Evolutionary conservation across 1,140 invertebrate species (phyloP).

Genomic region (Megalonaias nervosa): DNA sequence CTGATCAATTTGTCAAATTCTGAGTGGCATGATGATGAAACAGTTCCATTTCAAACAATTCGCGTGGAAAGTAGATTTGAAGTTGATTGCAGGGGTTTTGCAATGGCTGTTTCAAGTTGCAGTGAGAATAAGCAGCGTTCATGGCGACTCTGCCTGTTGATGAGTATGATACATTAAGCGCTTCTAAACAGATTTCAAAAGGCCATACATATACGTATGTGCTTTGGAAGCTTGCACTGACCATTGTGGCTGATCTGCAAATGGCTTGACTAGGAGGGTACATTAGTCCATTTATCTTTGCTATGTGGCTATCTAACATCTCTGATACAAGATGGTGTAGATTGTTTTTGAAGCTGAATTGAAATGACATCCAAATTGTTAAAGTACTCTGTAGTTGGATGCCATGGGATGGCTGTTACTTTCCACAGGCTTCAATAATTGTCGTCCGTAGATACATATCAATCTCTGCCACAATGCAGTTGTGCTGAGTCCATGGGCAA

Average conservation of each 20-base stretch:
- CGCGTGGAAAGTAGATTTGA: constrained; percentile 15
- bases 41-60: constrained; percentile 27
- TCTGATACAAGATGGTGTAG: background rate
- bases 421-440: background rate
- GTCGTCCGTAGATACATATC: background rate
- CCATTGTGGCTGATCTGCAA: constrained; percentile 32
- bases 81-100: too few species aligned
- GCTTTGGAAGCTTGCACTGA: constrained; percentile 40
- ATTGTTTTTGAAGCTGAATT: background rate
- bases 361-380: background rate
- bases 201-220: constrained; percentile 30
- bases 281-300: background rate
- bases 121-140: constrained; percentile 40
- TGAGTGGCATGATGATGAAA: constrained; percentile 34
- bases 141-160: constrained; percentile 38
- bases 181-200: constrained; percentile 36
- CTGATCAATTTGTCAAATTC: constrained; percentile 54
- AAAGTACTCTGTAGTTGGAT: background rate
- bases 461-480: background rate
- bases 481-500: background rate
- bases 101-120: constrained; percentile 38
- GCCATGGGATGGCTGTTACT: background rate
- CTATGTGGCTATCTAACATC: background rate
- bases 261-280: constrained; percentile 20
- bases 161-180: constrained; percentile 25